These are phyloP conservation scores for Phacellophora camtschatica DNA, from an alignment of 30 jellyfish, hydroid and myxozoan species.

Conservation along the genomic window DNA sequence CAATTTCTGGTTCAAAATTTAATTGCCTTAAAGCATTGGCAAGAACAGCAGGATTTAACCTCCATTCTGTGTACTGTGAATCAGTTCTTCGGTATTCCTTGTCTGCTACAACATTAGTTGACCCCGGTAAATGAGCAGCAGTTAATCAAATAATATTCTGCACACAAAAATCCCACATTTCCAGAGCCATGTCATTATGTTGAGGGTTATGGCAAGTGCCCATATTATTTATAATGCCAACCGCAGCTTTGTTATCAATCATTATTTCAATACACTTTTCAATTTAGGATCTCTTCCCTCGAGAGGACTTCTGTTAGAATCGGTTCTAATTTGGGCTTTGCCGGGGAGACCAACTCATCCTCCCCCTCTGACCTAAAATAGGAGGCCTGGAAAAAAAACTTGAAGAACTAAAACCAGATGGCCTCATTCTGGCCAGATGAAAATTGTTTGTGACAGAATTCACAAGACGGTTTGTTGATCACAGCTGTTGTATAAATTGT, in stretches of 20 bases:
- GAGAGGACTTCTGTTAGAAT: neutral
- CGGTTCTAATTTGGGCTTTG: neutral
- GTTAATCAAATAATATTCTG: constrained; percentile 16
- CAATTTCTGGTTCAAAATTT: neutral
- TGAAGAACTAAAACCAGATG: neutral
- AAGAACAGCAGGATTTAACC: neutral
- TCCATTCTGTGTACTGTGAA: constrained; percentile 30
- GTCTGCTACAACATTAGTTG: constrained; percentile 31
- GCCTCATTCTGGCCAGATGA: neutral
- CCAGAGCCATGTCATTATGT: neutral
- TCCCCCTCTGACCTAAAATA: neutral
- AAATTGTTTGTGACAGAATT: neutral
- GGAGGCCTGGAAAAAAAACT: neutral
- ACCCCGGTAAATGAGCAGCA: constrained; percentile 49
- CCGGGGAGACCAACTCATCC: constrained; percentile 1
- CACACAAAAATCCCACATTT: constrained; percentile 20
- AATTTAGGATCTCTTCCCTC: neutral
- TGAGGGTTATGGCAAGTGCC: constrained; percentile 31
- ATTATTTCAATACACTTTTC: too few relatives aligned
- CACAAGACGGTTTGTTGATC: neutral
- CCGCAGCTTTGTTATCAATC: constrained; percentile 36
- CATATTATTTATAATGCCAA: constrained; percentile 18
- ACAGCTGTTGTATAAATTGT: neutral
- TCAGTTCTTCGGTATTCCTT: neutral
- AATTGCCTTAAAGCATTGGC: neutral